phyloP scores from a whole-genome alignment of 2,797 vertebrate species.

The Neosalanx taihuensis region DNA sequence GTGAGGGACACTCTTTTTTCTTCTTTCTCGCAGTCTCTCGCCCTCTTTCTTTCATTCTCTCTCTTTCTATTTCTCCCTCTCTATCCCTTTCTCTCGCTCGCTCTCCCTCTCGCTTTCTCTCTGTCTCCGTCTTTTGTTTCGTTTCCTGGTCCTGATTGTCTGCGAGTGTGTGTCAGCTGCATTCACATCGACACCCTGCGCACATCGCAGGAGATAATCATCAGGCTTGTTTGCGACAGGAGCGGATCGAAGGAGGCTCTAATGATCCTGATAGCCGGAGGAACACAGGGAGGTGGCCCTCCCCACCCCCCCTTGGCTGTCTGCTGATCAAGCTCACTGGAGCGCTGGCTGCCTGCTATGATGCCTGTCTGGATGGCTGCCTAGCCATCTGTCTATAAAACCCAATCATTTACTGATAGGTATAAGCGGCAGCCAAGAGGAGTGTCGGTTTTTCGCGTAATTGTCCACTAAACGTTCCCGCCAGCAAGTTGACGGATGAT shows the following conservation, averaged over 20 bases:
- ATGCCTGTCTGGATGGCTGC: constrained; percentile 16
- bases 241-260: constrained; percentile 48
- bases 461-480: no score
- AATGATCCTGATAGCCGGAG: constrained; percentile 53
- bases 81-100: not conserved
- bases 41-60: not conserved
- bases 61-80: not conserved
- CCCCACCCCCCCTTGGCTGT: constrained; percentile 24
- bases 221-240: constrained; percentile 35
- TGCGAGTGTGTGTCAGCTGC: no score
- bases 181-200: no score
- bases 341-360: constrained; percentile 4
- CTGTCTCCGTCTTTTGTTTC: not conserved
- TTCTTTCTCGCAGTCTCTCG: not conserved
- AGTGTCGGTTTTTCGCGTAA: no score
- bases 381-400: not conserved
- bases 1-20: not conserved
- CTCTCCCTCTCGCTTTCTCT: not conserved
- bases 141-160: not conserved
- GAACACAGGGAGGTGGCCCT: constrained; percentile 21
- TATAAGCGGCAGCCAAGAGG: not conserved
- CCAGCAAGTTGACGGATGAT: no score
- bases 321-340: constrained; percentile 29
- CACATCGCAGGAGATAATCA: constrained; percentile 34
- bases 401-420: constrained; percentile 16